Base-by-base conservation (phyloP, 2,113 vertebrate species). In the Acinonyx jubatus region DNA sequence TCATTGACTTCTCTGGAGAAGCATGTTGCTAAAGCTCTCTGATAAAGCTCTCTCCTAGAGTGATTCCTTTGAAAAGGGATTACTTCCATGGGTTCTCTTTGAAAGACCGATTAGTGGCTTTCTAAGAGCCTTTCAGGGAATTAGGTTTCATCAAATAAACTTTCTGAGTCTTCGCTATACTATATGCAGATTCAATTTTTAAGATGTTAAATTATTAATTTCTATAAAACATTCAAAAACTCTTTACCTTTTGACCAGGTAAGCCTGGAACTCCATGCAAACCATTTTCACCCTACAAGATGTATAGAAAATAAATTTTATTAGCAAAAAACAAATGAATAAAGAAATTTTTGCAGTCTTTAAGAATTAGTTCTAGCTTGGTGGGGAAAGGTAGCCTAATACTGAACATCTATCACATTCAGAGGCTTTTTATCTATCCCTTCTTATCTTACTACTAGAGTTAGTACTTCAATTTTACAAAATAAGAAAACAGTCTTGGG, bases 241-340 rank as follows among this genome's bases (percentile, higher is more conserved):
- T 82, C 87, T 96, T 98, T 98, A 97, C 97, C 98, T 98, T 98
- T 96, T 96, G 94, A 94, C 98, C 82, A 55, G 95, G 94, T 89
- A 97, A 97, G 78, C 98, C 98, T 96, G 98, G 95, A 96, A 23
- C 65, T 96, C 97, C 98, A 90, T 36, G 61, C 85, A 98, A 98
- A 86, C 96, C 98, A 98, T 97, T 91, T 98, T 98, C 96, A 68
- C 98, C 98, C 98, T 98, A 95, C 98, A 98, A 98, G 9, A 97
- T 81, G 55, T 38, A 91, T 4, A 95, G 13, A 82, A 25, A 85
- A 90, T 87, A 78, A 36, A 76, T n/a, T 52, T 19, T 66, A 73
- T 94, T 94, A 84, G 36, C 15, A 83, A 88, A 92, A 96, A 25
- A 76, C 5, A 73, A 33, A 48, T 3, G 1, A 85, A 80, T 33